Evolutionary conservation across 1,140 invertebrate species (phyloP).

Genomic region (Microplitis demolitor): DNA sequence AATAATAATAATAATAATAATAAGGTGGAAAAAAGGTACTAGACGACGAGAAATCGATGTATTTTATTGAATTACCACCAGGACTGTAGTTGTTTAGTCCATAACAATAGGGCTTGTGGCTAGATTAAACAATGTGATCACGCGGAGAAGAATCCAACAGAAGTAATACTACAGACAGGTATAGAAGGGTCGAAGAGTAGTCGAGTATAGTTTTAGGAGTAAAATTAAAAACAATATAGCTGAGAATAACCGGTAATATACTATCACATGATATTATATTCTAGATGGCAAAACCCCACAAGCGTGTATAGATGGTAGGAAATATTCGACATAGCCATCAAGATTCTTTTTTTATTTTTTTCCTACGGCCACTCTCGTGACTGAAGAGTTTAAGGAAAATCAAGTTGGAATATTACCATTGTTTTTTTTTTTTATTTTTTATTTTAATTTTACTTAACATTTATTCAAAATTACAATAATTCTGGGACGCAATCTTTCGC

Average conservation of each 20-base stretch:
- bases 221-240: not conserved
- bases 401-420: slow-evolving; percentile 1
- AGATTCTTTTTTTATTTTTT: not conserved
- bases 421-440: slow-evolving; percentile 6
- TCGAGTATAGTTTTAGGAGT: not conserved
- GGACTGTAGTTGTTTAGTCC: not conserved
- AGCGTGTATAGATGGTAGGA: too few species aligned
- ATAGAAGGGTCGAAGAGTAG: not conserved
- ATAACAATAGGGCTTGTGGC: slow-evolving; percentile 25
- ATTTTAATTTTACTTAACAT: too few species aligned
- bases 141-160: slow-evolving; percentile 2
- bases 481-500: slow-evolving; percentile 4
- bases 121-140: slow-evolving; percentile 23
- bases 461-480: slow-evolving; percentile 17
- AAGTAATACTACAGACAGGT: too few species aligned
- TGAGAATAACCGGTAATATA: not conserved
- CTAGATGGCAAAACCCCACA: not conserved
- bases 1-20: not conserved
- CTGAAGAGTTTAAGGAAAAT: not conserved
- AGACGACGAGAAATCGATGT: slow-evolving; percentile 8
- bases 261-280: not conserved
- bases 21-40: not conserved
- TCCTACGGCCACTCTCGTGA: not conserved
- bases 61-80: slow-evolving; percentile 28
- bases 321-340: not conserved